These are phyloP conservation scores for Neelides sp. DNA, from an alignment of 1,140 invertebrate genomes.

Conservation along the genomic window DNA sequence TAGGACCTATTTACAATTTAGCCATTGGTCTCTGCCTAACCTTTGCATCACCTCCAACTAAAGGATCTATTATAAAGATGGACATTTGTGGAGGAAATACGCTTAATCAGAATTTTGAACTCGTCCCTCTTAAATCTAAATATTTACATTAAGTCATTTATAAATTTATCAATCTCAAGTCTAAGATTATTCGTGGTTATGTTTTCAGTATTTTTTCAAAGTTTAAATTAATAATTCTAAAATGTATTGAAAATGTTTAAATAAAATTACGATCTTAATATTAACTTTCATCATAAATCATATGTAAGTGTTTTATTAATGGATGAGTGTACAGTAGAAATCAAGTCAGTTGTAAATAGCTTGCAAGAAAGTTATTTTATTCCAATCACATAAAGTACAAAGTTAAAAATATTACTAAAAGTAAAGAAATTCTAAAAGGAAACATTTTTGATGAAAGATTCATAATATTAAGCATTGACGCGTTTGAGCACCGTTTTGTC, in stretches of 20 bases:
- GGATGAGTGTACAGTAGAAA: too few species aligned
- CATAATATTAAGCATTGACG: too few species aligned
- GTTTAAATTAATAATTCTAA: not conserved
- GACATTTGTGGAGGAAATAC: conserved; percentile 31
- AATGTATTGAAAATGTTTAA: not conserved
- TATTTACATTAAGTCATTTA: not conserved
- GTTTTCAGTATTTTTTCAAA: not conserved
- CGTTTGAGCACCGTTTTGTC: too few species aligned
- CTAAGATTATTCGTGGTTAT: not conserved
- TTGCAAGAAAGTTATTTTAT: too few species aligned
- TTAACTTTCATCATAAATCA: too few species aligned
- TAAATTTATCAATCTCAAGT: not conserved
- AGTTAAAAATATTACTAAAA: too few species aligned
- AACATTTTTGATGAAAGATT: too few species aligned
- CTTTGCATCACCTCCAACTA: conserved; percentile 16
- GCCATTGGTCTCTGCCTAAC: conserved; percentile 71
- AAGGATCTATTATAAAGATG: conserved; percentile 31
- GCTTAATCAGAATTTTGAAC: conserved; percentile 2
- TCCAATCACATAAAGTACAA: too few species aligned
- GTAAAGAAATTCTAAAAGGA: too few species aligned
- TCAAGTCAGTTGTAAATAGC: too few species aligned
- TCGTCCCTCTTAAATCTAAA: not conserved
- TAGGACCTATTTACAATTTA: conserved; percentile 67
- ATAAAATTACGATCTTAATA: too few species aligned
- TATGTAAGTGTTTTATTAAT: too few species aligned